phyloP scores from a whole-genome alignment of 2,888 invertebrate genomes.

The Pristionchus arcanus region DNA sequence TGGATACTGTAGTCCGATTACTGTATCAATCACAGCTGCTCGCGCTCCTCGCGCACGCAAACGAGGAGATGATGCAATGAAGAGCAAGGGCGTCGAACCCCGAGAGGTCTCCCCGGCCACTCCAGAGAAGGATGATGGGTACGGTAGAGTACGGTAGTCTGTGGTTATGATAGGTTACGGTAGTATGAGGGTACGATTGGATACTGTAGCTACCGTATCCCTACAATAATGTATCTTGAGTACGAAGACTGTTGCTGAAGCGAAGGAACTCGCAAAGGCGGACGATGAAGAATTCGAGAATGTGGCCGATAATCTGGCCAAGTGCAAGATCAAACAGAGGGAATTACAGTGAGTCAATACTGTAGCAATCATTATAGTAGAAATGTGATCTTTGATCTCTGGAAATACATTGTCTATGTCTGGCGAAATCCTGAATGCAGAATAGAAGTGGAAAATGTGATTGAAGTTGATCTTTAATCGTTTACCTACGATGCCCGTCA shows the following conservation, averaged over 20 bases:
- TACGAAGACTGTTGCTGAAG: not conserved
- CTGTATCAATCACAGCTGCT: not conserved
- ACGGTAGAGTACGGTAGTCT: too few species aligned
- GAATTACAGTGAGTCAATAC: conserved; percentile 8
- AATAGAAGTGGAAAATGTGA: too few species aligned
- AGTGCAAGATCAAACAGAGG: conserved; percentile 24
- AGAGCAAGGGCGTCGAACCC: not conserved
- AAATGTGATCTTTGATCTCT: not conserved
- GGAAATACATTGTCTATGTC: too few species aligned
- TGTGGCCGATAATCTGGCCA: conserved; percentile 17
- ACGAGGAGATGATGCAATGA: not conserved
- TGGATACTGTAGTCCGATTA: not conserved
- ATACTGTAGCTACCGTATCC: not conserved
- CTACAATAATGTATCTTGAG: not conserved
- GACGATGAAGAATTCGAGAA: conserved; percentile 39
- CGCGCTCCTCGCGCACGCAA: not conserved
- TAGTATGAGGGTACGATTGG: too few species aligned
- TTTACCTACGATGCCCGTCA: too few species aligned
- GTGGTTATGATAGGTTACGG: too few species aligned
- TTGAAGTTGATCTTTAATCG: too few species aligned
- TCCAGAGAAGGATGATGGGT: not conserved
- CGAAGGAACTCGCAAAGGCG: conserved; percentile 27
- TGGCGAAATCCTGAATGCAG: too few species aligned
- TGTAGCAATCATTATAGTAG: too few species aligned
- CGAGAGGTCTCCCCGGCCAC: not conserved